These are phyloP conservation scores for Cyclura pinguis DNA, from an alignment of 2,797 vertebrate species.

Conservation along the genomic window DNA sequence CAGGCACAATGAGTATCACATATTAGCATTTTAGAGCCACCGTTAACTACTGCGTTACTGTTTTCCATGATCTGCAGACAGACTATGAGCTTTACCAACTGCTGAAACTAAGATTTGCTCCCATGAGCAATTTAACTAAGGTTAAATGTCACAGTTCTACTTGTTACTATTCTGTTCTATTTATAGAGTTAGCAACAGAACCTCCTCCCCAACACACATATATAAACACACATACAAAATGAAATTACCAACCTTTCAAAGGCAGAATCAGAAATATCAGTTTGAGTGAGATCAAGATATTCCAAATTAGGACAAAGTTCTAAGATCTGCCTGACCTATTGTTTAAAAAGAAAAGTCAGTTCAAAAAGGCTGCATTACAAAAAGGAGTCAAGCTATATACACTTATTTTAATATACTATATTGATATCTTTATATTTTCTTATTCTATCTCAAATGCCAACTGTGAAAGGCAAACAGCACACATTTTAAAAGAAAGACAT, in stretches of 20 bases:
- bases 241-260: constrained; percentile 91
- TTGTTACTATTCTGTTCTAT: not conserved
- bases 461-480: not conserved
- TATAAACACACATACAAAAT: not conserved
- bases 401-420: not conserved
- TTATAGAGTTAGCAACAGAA: not conserved
- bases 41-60: not conserved
- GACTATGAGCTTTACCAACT: not conserved
- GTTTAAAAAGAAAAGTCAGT: constrained; percentile 18
- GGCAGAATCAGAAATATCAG: constrained; percentile 92
- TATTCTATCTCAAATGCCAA: not conserved
- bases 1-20: not conserved
- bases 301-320: constrained; percentile 92
- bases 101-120: not conserved
- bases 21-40: not conserved
- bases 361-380: constrained; percentile 14
- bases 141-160: not conserved
- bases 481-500: not conserved
- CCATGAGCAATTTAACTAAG: not conserved
- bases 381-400: not conserved
- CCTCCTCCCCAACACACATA: not conserved
- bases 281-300: constrained; percentile 95
- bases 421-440: not conserved
- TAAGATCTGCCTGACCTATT: constrained; percentile 93
- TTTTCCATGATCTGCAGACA: not conserved